Evolutionary conservation across 2,888 invertebrate species (phyloP).

Genomic region (Acanthoscelides obtectus): DNA sequence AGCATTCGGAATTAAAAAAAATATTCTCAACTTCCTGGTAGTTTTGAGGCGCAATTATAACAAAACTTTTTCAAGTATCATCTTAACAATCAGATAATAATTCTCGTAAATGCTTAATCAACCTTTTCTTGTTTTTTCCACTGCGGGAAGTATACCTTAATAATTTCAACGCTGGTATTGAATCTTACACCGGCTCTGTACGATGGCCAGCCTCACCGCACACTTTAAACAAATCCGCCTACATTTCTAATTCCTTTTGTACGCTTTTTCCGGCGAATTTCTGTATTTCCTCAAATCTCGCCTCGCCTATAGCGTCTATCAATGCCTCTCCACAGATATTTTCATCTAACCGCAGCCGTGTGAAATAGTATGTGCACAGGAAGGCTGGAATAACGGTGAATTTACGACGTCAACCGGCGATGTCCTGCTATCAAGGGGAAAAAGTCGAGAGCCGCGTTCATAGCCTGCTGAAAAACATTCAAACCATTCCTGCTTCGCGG

Average conservation of each 20-base stretch:
- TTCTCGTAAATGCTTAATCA: too few relatives aligned
- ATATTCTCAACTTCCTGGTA: too few relatives aligned
- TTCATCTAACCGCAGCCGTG: conserved; percentile 23
- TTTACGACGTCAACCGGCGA: conserved; percentile 32
- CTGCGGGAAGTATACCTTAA: too few relatives aligned
- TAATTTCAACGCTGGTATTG: too few relatives aligned
- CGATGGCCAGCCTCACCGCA: background rate
- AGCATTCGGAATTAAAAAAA: too few relatives aligned
- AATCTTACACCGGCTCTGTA: too few relatives aligned
- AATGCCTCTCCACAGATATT: background rate
- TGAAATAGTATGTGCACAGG: conserved; percentile 30
- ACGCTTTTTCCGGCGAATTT: background rate
- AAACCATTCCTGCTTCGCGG: conserved; percentile 43
- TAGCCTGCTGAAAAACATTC: conserved; percentile 39
- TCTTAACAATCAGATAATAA: too few relatives aligned
- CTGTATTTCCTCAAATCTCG: background rate
- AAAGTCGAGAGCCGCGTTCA: conserved; percentile 26
- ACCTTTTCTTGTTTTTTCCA: too few relatives aligned
- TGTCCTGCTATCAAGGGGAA: conserved; percentile 26
- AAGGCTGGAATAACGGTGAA: conserved; percentile 36
- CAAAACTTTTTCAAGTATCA: too few relatives aligned
- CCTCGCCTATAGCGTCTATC: background rate
- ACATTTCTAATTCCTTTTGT: background rate
- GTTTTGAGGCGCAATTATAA: too few relatives aligned
- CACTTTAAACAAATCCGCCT: background rate